These are phyloP conservation scores for Oryzias melastigma DNA, from an alignment of 2,113 vertebrate species.

Conservation along the genomic window DNA sequence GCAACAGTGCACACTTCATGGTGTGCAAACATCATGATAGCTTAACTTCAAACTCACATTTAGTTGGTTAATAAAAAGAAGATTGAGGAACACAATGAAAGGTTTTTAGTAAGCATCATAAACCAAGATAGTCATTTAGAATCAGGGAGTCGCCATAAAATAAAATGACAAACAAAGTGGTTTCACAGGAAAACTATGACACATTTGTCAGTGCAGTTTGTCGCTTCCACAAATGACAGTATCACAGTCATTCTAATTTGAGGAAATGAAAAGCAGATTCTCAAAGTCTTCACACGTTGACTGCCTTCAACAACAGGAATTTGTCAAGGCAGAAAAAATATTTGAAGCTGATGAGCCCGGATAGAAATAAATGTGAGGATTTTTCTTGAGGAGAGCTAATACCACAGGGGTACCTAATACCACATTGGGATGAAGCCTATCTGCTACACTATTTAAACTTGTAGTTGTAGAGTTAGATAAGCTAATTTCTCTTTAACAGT, in stretches of 20 bases:
- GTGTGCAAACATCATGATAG: neutral
- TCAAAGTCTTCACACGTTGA: conserved; percentile 10
- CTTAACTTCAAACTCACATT: conserved; percentile 15
- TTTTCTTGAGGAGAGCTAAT: too few species aligned
- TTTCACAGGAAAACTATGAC: neutral
- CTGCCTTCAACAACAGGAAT: conserved; percentile 2
- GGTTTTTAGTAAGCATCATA: neutral
- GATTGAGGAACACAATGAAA: neutral
- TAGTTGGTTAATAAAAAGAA: neutral
- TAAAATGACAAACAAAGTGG: neutral
- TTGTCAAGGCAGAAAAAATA: conserved; percentile 9
- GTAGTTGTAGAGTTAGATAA: too few species aligned
- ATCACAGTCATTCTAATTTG: conserved; percentile 13
- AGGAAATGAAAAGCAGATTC: conserved; percentile 1
- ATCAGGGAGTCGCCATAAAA: conserved; percentile 7
- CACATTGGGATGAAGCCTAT: too few species aligned
- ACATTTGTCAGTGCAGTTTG: neutral
- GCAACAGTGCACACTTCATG: neutral
- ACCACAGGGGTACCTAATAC: too few species aligned
- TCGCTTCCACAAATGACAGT: conserved; percentile 9
- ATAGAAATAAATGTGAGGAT: neutral
- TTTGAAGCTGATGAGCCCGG: conserved; percentile 7
- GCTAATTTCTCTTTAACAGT: too few species aligned
- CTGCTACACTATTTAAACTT: too few species aligned
- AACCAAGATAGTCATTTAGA: conserved; percentile 5